Evolutionary conservation across 2,888 invertebrate genomes (phyloP).

Genomic region (Drosophila setosimentum): DNA sequence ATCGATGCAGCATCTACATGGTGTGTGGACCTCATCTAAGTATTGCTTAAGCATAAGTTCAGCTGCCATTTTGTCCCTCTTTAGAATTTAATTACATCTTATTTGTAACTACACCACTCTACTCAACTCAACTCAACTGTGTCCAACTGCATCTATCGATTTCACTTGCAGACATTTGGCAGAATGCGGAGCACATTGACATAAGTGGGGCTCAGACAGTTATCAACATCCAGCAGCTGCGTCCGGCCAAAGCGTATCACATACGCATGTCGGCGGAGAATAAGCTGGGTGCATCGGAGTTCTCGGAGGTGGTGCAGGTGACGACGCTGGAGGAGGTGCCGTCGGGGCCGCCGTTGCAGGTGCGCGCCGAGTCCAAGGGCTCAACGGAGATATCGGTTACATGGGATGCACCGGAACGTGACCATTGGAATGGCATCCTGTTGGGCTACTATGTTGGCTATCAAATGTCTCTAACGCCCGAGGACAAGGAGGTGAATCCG

Average conservation of each 20-base stretch:
- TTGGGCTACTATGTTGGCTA: slow-evolving; percentile 95
- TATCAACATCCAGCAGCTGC: slow-evolving; percentile 92
- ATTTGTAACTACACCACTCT: not conserved
- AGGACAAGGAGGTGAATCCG: slow-evolving; percentile 85
- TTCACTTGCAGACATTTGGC: slow-evolving; percentile 89
- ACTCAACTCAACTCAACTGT: no score
- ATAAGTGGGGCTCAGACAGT: slow-evolving; percentile 93
- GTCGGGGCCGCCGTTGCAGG: slow-evolving; percentile 92
- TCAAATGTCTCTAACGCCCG: slow-evolving; percentile 87
- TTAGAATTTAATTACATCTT: not conserved
- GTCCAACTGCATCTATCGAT: not conserved
- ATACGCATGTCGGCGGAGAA: slow-evolving; percentile 95
- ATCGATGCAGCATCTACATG: no score
- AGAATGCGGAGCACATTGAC: slow-evolving; percentile 92
- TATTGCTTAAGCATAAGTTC: no score
- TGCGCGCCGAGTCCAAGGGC: slow-evolving; percentile 93
- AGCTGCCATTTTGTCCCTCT: not conserved
- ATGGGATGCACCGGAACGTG: slow-evolving; percentile 94
- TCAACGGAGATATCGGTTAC: slow-evolving; percentile 93
- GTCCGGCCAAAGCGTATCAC: slow-evolving; percentile 95
- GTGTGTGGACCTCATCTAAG: not conserved
- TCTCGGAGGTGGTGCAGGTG: slow-evolving; percentile 94
- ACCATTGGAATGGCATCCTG: slow-evolving; percentile 94
- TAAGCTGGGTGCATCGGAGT: slow-evolving; percentile 94
- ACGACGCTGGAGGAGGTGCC: slow-evolving; percentile 94